These are phyloP conservation scores for Chymomyza procnemis DNA, from an alignment of 2,888 invertebrate species.

Conservation along the genomic window DNA sequence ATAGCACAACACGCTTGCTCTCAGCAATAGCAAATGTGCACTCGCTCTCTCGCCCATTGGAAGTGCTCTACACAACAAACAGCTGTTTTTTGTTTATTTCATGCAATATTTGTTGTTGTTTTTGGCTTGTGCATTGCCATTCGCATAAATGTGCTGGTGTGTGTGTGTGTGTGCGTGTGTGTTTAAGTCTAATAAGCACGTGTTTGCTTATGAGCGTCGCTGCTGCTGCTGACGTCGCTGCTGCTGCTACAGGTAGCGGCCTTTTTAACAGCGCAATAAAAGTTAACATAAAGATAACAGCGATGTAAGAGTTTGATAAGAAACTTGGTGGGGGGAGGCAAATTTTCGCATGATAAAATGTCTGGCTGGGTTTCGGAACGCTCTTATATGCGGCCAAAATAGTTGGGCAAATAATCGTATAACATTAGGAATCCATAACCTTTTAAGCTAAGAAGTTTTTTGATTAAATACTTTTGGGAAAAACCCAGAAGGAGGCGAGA, in stretches of 20 bases:
- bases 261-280: slow-evolving; percentile 2
- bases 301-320: background rate
- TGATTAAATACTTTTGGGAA: too few species aligned
- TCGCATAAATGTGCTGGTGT: slow-evolving; percentile 4
- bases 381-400: too few species aligned
- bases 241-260: slow-evolving; percentile 29
- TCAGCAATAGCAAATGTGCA: background rate
- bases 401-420: too few species aligned
- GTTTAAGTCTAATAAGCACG: slow-evolving; percentile 59
- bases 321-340: background rate
- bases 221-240: slow-evolving; percentile 5
- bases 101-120: slow-evolving; percentile 44
- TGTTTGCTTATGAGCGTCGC: slow-evolving; percentile 52
- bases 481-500: too few species aligned
- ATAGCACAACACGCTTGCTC: slow-evolving; percentile 2
- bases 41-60: slow-evolving; percentile 43
- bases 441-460: too few species aligned
- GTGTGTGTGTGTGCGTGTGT: slow-evolving; percentile 19
- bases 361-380: too few species aligned
- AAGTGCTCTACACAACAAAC: slow-evolving; percentile 41
- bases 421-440: too few species aligned
- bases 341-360: too few species aligned
- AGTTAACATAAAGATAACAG: background rate
- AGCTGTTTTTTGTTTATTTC: slow-evolving; percentile 72
- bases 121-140: background rate